Evolutionary conservation across 2,888 invertebrate species (phyloP).

Genomic region (Drosophila subsilvestris): DNA sequence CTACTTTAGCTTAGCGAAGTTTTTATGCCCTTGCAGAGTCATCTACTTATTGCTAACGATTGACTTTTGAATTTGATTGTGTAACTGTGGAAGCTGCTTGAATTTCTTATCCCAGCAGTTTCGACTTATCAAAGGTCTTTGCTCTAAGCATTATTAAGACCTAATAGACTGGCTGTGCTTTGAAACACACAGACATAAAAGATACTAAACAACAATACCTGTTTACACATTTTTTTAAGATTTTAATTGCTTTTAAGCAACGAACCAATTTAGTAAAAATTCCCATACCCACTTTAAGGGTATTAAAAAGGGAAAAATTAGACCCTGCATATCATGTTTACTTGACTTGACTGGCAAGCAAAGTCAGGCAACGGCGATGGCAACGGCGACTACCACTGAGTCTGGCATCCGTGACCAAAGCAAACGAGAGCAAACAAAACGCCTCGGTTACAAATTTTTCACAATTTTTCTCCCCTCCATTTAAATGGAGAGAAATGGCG

Average conservation of each 20-base stretch:
- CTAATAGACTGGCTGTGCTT: no score
- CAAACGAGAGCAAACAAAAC: slow-evolving; percentile 60
- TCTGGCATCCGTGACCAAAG: slow-evolving; percentile 59
- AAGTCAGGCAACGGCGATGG: slow-evolving; percentile 27
- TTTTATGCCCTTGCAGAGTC: not conserved
- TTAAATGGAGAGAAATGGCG: slow-evolving; percentile 74
- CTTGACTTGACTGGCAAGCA: slow-evolving; percentile 71
- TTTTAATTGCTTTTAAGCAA: no score
- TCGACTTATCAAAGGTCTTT: no score
- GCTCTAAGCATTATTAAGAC: no score
- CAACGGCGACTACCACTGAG: not conserved
- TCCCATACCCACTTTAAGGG: not conserved
- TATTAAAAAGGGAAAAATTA: slow-evolving; percentile 54
- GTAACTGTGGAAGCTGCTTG: no score
- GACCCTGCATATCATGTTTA: slow-evolving; percentile 76
- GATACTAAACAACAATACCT: no score
- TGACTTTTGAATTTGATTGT: no score
- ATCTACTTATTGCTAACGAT: no score
- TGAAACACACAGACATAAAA: no score
- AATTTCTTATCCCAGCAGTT: no score
- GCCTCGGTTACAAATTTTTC: slow-evolving; percentile 71
- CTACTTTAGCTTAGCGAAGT: not conserved
- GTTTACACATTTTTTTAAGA: no score
- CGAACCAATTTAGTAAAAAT: not conserved
- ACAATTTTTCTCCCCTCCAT: slow-evolving; percentile 66